Evolutionary conservation across 2,113 vertebrate genomes (phyloP).

Genomic region (Pterocles orientalis): DNA sequence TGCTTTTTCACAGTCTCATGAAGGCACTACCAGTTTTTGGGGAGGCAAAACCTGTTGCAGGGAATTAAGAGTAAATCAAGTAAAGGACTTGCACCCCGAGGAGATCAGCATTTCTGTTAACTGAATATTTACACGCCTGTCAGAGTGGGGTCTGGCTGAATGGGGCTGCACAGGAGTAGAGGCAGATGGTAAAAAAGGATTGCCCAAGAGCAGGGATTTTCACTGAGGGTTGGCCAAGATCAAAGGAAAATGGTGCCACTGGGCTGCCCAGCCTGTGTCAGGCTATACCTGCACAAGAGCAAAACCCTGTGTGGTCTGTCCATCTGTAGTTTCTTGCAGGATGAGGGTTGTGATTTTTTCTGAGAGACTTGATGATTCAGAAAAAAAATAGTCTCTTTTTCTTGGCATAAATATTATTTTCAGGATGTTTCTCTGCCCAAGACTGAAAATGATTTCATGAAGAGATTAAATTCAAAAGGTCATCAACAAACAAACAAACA

Average conservation of each 20-base stretch:
- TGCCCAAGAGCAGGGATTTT: background rate
- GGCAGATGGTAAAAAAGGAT: background rate
- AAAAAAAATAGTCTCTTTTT: constrained; percentile 15
- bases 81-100: background rate
- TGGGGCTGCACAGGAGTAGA: background rate
- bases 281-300: background rate
- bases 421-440: background rate
- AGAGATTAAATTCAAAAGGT: background rate
- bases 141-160: background rate
- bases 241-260: background rate
- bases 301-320: background rate
- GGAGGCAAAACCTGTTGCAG: background rate
- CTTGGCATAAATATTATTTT: background rate
- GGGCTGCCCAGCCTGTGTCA: background rate
- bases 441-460: background rate
- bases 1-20: background rate
- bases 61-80: background rate
- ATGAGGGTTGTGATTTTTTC: background rate
- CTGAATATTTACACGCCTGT: background rate
- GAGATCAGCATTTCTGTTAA: background rate
- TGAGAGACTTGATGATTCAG: background rate
- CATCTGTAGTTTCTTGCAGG: background rate
- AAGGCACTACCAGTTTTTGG: background rate
- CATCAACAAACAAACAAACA: background rate
- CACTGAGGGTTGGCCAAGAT: background rate